Conservation (phyloP, 2,888 invertebrate genomes). For the Cantharis flavilabris region DNA sequence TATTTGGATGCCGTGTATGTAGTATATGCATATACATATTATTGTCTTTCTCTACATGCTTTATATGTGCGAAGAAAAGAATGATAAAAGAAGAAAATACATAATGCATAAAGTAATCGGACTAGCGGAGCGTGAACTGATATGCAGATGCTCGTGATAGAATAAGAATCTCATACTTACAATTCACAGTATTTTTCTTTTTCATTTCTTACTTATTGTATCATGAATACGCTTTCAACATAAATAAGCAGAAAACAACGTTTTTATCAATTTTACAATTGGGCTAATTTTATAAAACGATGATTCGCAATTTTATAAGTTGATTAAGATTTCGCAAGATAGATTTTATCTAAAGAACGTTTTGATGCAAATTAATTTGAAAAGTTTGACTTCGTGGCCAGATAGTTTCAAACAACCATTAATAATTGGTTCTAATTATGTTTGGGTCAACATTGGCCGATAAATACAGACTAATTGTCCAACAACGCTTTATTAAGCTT, state of each 20-base stretch:
- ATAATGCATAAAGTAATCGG: conserved; percentile 40
- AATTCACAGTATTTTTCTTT: background rate
- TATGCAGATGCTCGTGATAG: conserved; percentile 34
- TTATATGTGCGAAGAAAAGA: conserved; percentile 6
- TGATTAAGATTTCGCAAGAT: background rate
- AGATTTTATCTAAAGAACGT: conserved; percentile 19
- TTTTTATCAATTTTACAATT: background rate
- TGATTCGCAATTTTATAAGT: background rate
- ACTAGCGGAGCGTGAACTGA: conserved; percentile 36
- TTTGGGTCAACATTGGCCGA: conserved; percentile 29
- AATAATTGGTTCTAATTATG: conserved; percentile 36
- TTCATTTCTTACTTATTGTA: background rate
- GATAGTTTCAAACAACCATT: conserved; percentile 33
- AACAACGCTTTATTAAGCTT: conserved; percentile 30
- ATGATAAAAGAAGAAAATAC: conserved; percentile 29
- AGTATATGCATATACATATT: background rate
- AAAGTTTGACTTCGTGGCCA: conserved; percentile 29
- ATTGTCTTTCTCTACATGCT: background rate
- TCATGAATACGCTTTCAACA: background rate
- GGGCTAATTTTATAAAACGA: background rate
- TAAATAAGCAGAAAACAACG: background rate
- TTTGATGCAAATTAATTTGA: conserved; percentile 26
- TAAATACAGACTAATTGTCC: conserved; percentile 32
- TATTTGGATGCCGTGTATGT: background rate
- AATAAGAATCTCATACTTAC: conserved; percentile 16